phyloP scores from a whole-genome alignment of 2,113 vertebrate genomes.

The Solea senegalensis region DNA sequence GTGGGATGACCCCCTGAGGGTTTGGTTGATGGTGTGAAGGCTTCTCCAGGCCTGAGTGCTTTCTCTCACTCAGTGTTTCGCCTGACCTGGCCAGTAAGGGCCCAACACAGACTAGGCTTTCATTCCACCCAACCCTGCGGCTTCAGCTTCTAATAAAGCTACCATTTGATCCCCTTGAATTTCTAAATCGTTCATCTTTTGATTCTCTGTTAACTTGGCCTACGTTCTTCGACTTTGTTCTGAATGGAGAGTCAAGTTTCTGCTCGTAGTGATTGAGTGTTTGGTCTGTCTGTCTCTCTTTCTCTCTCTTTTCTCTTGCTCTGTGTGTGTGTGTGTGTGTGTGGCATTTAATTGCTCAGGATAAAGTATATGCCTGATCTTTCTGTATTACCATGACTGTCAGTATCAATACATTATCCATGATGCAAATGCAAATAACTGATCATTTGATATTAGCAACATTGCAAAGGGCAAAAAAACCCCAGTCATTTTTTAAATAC shows the following conservation, averaged over 20 bases:
- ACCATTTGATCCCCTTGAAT: conserved; percentile 97
- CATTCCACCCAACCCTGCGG: conserved; percentile 87
- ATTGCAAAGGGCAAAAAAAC: no score
- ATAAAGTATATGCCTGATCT: no score
- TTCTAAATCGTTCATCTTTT: conserved; percentile 89
- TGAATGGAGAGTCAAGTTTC: conserved; percentile 87
- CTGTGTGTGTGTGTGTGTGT: conserved; percentile 23
- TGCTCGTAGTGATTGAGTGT: conserved; percentile 77
- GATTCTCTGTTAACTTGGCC: conserved; percentile 88
- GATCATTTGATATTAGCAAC: no score
- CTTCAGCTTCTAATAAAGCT: conserved; percentile 93
- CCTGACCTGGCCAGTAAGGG: conserved; percentile 83
- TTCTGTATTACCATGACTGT: no score
- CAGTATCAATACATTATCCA: no score
- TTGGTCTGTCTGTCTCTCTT: conserved; percentile 3
- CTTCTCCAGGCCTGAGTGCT: conserved; percentile 74
- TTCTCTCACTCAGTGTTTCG: conserved; percentile 75
- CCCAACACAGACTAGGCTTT: conserved; percentile 93
- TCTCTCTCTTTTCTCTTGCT: no score
- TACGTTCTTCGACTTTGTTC: conserved; percentile 87
- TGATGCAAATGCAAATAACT: no score
- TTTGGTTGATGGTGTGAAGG: conserved; percentile 78
- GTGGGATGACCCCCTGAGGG: conserved; percentile 67
- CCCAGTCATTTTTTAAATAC: no score
- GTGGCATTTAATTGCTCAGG: background rate